Evolutionary conservation across 2,888 invertebrate genomes (phyloP).

Genomic region (Tubulanus polymorphus): DNA sequence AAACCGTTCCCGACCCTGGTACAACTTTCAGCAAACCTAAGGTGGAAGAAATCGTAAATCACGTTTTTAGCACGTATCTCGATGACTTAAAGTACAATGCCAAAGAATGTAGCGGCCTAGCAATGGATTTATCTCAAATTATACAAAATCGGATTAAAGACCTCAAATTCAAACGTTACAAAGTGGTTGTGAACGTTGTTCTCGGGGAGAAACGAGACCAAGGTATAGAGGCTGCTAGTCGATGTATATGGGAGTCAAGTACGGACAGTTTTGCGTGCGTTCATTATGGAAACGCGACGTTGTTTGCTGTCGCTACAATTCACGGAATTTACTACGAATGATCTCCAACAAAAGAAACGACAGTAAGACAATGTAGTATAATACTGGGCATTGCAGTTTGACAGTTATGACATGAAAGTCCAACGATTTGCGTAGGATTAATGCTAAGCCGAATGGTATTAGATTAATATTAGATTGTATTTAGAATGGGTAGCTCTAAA

Average conservation of each 20-base stretch:
- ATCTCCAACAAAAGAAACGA: too few relatives aligned
- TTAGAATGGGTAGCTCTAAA: too few relatives aligned
- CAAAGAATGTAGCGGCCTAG: conserved; percentile 26
- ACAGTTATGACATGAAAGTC: too few relatives aligned
- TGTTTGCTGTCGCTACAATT: conserved; percentile 36
- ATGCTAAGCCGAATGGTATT: too few relatives aligned
- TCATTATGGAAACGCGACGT: conserved; percentile 27
- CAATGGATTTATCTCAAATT: conserved; percentile 27
- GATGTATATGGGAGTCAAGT: conserved; percentile 32
- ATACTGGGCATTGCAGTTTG: too few relatives aligned
- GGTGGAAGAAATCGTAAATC: conserved; percentile 27
- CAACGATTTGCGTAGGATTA: too few relatives aligned
- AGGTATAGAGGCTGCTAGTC: conserved; percentile 34
- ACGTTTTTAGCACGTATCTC: conserved; percentile 26
- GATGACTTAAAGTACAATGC: conserved; percentile 27
- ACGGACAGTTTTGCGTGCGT: conserved; percentile 39
- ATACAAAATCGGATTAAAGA: conserved; percentile 33
- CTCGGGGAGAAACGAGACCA: conserved; percentile 38
- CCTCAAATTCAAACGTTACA: conserved; percentile 35
- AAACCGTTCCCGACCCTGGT: conserved; percentile 29
- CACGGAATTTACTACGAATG: conserved; percentile 38
- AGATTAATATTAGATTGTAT: too few relatives aligned
- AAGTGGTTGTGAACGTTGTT: conserved; percentile 34
- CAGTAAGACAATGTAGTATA: too few relatives aligned
- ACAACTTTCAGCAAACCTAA: conserved; percentile 26